Evolutionary conservation across 2,888 invertebrate genomes (phyloP).

Genomic region (Drosophila diplacantha): DNA sequence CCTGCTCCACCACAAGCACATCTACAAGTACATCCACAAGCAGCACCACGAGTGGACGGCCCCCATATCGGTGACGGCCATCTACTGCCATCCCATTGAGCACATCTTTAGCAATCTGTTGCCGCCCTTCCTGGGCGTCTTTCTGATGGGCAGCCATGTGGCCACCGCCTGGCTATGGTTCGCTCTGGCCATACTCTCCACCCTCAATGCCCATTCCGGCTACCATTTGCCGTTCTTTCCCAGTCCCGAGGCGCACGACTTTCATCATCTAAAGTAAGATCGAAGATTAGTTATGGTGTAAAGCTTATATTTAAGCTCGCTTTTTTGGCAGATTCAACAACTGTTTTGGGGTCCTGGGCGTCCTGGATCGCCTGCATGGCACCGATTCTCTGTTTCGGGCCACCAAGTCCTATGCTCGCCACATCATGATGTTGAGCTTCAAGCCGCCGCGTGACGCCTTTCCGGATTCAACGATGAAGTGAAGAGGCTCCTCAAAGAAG

Average conservation of each 20-base stretch:
- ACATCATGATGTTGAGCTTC: conserved; percentile 85
- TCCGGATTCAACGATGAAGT: conserved; percentile 79
- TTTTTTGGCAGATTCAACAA: conserved; percentile 84
- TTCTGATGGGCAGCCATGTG: conserved; percentile 86
- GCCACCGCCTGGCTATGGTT: conserved; percentile 89
- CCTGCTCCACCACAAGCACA: conserved; percentile 84
- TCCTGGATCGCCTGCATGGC: conserved; percentile 89
- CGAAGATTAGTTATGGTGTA: background rate
- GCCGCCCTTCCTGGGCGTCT: conserved; percentile 86
- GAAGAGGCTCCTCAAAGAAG: conserved; percentile 13
- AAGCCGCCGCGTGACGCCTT: conserved; percentile 83
- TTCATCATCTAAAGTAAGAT: conserved; percentile 89
- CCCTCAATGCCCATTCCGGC: conserved; percentile 89
- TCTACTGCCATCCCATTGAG: conserved; percentile 88
- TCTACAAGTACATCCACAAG: conserved; percentile 91
- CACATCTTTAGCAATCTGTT: conserved; percentile 87
- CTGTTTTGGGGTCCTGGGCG: conserved; percentile 89
- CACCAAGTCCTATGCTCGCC: conserved; percentile 84
- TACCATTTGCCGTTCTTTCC: conserved; percentile 92
- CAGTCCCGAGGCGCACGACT: conserved; percentile 91
- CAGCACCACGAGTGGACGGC: conserved; percentile 93
- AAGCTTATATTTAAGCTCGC: background rate
- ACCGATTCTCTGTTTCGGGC: conserved; percentile 87
- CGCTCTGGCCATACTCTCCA: conserved; percentile 86
- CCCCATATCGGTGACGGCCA: conserved; percentile 88